Conservation (phyloP, 1,140 invertebrate genomes). For the Macrobrachium rosenbergii region DNA sequence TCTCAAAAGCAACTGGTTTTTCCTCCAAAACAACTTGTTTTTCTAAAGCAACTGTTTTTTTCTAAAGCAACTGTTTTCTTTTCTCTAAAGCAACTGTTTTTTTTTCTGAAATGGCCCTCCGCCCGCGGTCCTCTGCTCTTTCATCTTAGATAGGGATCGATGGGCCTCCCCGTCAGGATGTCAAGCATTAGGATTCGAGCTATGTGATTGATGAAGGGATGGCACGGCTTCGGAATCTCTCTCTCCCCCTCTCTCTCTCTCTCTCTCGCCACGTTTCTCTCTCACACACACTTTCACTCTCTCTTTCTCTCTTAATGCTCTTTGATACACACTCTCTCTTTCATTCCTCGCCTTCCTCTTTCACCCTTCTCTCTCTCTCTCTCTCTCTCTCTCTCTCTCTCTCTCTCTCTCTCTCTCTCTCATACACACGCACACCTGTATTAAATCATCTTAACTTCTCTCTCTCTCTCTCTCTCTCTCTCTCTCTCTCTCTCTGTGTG, state of each 20-base stretch:
- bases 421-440: not conserved
- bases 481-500: constrained; percentile 5
- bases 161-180: no score
- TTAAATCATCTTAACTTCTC: no score
- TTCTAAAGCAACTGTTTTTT: no score
- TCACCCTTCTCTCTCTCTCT: constrained; percentile 24
- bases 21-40: no score
- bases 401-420: constrained; percentile 21
- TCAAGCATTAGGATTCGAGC: no score
- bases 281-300: not conserved
- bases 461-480: constrained; percentile 20
- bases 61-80: no score
- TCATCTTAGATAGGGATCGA: no score
- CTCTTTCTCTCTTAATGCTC: not conserved
- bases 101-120: no score
- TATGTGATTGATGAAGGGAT: no score
- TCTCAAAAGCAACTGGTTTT: no score
- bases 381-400: constrained; percentile 12
- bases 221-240: not conserved
- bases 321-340: not conserved
- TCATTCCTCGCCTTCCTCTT: not conserved
- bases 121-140: no score
- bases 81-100: no score
- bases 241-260: constrained; percentile 5
- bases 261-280: not conserved